These are phyloP conservation scores for Paragorgia papillata DNA, from an alignment of 92 coral and sea anemone species.

Conservation along the genomic window DNA sequence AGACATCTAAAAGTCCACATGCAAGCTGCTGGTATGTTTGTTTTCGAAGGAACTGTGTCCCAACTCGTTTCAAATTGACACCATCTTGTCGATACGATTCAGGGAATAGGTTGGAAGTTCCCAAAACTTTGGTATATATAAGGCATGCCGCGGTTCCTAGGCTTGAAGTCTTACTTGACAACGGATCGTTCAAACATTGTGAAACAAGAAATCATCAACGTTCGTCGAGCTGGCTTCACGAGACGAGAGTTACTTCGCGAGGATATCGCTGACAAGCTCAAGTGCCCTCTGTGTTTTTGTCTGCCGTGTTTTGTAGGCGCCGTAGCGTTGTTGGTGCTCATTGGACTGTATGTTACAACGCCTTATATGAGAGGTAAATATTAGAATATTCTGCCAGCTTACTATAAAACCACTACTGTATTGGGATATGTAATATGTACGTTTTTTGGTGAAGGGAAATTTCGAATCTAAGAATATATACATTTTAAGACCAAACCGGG, in stretches of 20 bases:
- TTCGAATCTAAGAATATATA: too few species aligned
- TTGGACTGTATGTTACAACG: conserved; percentile 75
- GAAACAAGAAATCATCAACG: conserved; percentile 61
- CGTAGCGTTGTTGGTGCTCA: conserved; percentile 70
- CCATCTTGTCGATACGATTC: too few species aligned
- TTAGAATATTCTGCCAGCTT: too few species aligned
- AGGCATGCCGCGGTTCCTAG: conserved; percentile 28
- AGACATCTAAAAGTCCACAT: neutral
- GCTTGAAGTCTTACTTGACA: conserved; percentile 19
- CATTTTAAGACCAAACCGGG: too few species aligned
- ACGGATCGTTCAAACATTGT: conserved; percentile 29
- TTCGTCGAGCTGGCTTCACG: conserved; percentile 66
- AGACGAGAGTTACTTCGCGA: conserved; percentile 79
- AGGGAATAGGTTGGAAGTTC: neutral
- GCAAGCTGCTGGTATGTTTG: neutral
- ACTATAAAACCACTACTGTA: too few species aligned
- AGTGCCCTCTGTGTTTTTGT: conserved; percentile 88
- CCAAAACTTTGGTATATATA: neutral
- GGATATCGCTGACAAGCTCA: conserved; percentile 71
- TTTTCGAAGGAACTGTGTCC: too few species aligned
- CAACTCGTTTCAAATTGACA: too few species aligned
- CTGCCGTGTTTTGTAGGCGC: conserved; percentile 81
- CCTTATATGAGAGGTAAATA: conserved; percentile 80
- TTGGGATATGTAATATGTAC: too few species aligned
- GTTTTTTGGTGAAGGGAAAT: too few species aligned